Percentiles rank a stretch among this genome's conserved stretches.
These are phyloP conservation scores for Apodemus agrarius DNA, from an alignment of 2,797 vertebrate species.

Conservation along the genomic window DNA sequence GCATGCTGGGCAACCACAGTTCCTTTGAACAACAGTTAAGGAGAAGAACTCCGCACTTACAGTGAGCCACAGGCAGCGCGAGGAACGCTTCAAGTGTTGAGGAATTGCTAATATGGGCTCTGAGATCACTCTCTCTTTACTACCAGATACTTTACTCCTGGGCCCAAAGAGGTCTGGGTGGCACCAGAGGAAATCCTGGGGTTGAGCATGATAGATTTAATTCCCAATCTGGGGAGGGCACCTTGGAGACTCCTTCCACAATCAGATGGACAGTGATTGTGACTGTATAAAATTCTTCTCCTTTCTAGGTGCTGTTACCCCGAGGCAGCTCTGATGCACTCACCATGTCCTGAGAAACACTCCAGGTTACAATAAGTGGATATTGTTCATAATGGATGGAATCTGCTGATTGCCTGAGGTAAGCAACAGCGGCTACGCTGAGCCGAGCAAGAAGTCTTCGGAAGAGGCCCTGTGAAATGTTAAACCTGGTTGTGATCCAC, in stretches of 20 bases:
- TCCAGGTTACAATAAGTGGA: not conserved
- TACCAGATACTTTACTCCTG: not conserved
- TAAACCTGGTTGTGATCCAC: not conserved
- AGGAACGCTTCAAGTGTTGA: not conserved
- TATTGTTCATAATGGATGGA: not conserved
- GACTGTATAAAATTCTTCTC: not conserved
- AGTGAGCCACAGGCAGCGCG: not conserved
- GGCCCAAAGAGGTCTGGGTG: not conserved
- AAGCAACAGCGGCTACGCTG: not conserved
- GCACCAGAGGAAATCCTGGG: not conserved
- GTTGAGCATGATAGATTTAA: not conserved
- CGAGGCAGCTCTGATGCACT: not conserved
- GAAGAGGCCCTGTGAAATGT: not conserved
- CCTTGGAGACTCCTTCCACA: not conserved
- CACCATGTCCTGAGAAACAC: not conserved
- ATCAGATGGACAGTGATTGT: not conserved
- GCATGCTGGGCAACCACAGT: not conserved
- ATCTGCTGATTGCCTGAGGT: not conserved
- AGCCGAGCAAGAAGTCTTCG: not conserved
- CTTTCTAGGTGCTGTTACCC: not conserved
- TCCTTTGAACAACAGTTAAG: slow-evolving; percentile 61
- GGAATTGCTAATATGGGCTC: not conserved
- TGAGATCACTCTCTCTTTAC: not conserved
- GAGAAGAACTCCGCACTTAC: slow-evolving; percentile 42
- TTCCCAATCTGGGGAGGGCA: not conserved